Percentiles rank a stretch among this genome's conserved stretches.
Conservation (phyloP, 2,113 vertebrate genomes). For the Ptilonorhynchus violaceus region DNA sequence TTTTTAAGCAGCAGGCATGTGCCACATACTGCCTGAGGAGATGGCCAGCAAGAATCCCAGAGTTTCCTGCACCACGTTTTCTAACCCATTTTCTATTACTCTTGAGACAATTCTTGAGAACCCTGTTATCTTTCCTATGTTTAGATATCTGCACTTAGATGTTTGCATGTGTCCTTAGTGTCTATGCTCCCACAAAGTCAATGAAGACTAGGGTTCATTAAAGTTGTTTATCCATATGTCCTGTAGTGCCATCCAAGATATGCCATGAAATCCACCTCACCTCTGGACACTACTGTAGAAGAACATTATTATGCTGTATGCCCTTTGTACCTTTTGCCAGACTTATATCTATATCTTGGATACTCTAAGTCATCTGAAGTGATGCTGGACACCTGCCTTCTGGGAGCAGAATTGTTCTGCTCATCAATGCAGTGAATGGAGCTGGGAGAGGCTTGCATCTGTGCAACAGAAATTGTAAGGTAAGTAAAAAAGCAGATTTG, state of each 20-base stretch:
- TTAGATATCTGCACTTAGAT: neutral
- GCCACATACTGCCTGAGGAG: neutral
- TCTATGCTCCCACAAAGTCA: neutral
- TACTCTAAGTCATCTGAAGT: neutral
- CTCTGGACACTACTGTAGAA: neutral
- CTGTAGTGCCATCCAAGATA: neutral
- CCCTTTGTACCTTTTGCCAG: neutral
- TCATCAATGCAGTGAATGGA: neutral
- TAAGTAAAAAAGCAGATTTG: neutral
- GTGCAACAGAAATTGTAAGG: neutral
- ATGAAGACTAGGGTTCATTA: neutral
- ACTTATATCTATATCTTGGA: neutral
- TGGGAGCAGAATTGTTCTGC: neutral
- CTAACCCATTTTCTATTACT: neutral
- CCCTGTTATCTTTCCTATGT: neutral
- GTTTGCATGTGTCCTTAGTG: neutral
- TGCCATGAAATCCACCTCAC: neutral
- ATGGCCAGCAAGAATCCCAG: neutral
- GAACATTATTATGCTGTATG: neutral
- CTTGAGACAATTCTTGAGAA: neutral
- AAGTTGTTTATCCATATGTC: neutral
- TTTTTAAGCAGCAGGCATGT: neutral
- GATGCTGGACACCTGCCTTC: neutral
- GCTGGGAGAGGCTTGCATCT: neutral
- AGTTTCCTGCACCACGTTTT: neutral